Base-by-base conservation (phyloP, 2,888 invertebrate species). In the Antitype chi region DNA sequence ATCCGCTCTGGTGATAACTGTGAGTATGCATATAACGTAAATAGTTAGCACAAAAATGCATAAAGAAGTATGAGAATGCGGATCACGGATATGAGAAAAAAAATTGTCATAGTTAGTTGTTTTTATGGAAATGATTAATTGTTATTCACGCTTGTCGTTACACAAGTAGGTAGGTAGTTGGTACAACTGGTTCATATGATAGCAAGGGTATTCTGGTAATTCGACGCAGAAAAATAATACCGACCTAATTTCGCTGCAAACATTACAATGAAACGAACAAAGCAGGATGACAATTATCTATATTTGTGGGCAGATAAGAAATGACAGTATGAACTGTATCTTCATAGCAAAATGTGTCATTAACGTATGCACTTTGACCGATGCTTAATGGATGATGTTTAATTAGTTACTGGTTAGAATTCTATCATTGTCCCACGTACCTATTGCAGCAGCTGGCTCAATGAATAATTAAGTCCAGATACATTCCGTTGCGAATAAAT, bases 321-420 rank as follows among this genome's bases (percentile, higher is more conserved):
- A 47, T 64, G 20, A 23, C 25, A 74, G 1, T 53, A 32, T 63
- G 57, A 55, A 17, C 38, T 38, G 28, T 80, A 68, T 32, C 25
- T 1, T 43, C 55, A 32, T 38, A 47, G 57, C 55, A 38, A 77
- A 70, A 57, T 86, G 73, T 66, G 81, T 84, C 77, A 76, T 62
- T 66, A 49, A 60, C 25, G 25, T 32, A 17, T 69, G 77, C 53
- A 76, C 87, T 85, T 78, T 85, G 87, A 74, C 76, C 81, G 57
- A n/a, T 2, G 63, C 43, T n/a, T 69, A 55, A 78, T 85, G 62
- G 53, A 74, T 83, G 74, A 76, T 72, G 52, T 43, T 74, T 85
- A 82, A 82, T 85, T 85, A 82, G 85, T 80, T 70, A 77, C 55
- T 85, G 68, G 64, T 76, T 79, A 76, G 77, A 75, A 87, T 81